Evolutionary conservation across 2,113 vertebrate genomes (phyloP), one percentile per base, ranked within the genome.

Genomic region (Alethe diademata): DNA sequence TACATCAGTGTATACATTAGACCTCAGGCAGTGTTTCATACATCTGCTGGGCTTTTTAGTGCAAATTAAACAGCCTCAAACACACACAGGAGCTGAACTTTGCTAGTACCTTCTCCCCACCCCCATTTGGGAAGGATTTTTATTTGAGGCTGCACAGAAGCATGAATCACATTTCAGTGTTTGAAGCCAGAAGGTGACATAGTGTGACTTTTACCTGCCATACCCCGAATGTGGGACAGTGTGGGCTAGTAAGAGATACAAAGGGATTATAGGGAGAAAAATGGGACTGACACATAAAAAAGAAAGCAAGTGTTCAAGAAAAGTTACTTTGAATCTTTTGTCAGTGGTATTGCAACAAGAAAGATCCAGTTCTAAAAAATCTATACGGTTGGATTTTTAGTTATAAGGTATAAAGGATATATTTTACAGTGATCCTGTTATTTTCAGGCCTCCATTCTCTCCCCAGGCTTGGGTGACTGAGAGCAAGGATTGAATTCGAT

Each of bases 241-340:
- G 88, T 93, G 94, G 95, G 92, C 64, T 90, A 80, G 78, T 48
- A 58, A 45, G 85, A 88, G 48, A 53, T 56, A 93, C 51, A 92
- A 92, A 97, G 85, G 74, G 78, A 96, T 90, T 83, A 33, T 2
- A 93, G 75, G 57, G 79, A 50, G 3, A 50, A 93, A 74, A 96
- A 74, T 45, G 72, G 72, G 65, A 62, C 51, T 13, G n/a, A 90
- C 47, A 51, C 82, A 88, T 75, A 43, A 96, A 93, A 95, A 84
- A 75, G 73, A 83, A 91, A 66, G 64, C 82, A 86, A 93, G 53
- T 53, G 78, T 88, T 93, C 78, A 92, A 94, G 94, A 76, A 92
- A 96, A 92, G 88, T 82, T 93, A 73, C 96, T 96, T 96, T 96
- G 88, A 96, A 90, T 96, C 93, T 93, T 94, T 93, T 93, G 93